Evolutionary conservation across 2,888 invertebrate genomes (phyloP).

Genomic region (Apamea monoglypha): DNA sequence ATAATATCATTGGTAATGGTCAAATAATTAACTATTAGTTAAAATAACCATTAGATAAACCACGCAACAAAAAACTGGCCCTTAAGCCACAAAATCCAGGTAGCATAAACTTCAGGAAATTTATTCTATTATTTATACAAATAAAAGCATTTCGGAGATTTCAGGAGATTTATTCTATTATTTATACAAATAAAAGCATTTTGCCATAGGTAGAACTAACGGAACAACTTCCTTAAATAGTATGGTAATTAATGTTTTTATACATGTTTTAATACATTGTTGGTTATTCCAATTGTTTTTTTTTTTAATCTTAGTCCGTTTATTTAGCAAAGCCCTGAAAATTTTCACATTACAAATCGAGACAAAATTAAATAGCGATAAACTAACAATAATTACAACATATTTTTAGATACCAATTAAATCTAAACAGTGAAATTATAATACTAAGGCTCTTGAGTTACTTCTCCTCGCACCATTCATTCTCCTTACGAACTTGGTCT

Average conservation of each 20-base stretch:
- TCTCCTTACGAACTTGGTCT: slow-evolving; percentile 99
- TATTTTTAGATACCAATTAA: slow-evolving; percentile 59
- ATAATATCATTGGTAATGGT: too few species aligned
- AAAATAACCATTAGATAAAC: too few species aligned
- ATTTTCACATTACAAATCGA: slow-evolving; percentile 12
- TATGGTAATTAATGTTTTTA: slow-evolving; percentile 28
- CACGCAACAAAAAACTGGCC: too few species aligned
- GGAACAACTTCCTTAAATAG: slow-evolving; percentile 27
- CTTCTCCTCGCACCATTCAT: slow-evolving; percentile 98
- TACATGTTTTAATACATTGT: slow-evolving; percentile 17
- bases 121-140: slow-evolving; percentile 58
- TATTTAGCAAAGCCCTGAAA: slow-evolving; percentile 37
- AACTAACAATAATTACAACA: slow-evolving; percentile 58
- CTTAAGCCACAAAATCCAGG: background rate
- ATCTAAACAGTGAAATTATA: slow-evolving; percentile 60
- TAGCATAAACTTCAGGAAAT: slow-evolving; percentile 35
- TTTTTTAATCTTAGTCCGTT: slow-evolving; percentile 8
- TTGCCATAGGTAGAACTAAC: slow-evolving; percentile 22
- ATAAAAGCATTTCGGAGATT: slow-evolving; percentile 41
- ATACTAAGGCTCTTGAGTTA: slow-evolving; percentile 76
- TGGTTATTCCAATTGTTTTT: slow-evolving; percentile 24
- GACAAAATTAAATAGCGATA: slow-evolving; percentile 47
- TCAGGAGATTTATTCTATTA: slow-evolving; percentile 58
- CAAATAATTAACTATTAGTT: too few species aligned
- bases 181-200: slow-evolving; percentile 48